A percentile compares a stretch with the other conserved stretches of the same genome.
phyloP scores from a whole-genome alignment of 2,797 vertebrate species.

The Oreonectes daqikongensis region DNA sequence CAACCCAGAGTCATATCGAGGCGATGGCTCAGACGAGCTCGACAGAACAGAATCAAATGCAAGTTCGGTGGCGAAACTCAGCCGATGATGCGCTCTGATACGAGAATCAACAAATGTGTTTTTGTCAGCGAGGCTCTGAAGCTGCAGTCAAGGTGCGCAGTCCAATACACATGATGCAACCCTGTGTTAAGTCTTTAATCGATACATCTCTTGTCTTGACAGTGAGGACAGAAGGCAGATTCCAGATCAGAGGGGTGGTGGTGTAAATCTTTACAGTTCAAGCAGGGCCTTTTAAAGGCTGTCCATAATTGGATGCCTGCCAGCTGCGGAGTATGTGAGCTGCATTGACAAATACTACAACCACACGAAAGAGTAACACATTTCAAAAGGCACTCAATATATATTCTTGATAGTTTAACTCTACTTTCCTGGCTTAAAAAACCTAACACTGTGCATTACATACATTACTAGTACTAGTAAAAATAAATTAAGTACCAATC shows the following conservation, averaged over 20 bases:
- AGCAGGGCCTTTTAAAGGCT: conserved; percentile 78
- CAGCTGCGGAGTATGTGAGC: conserved; percentile 70
- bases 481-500: background rate
- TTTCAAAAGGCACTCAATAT: conserved; percentile 5
- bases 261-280: conserved; percentile 84
- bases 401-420: background rate
- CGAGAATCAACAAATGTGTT: conserved; percentile 38
- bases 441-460: too few relatives aligned
- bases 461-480: too few relatives aligned
- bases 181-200: conserved; percentile 82
- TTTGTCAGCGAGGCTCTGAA: conserved; percentile 54
- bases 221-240: conserved; percentile 78
- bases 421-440: too few relatives aligned
- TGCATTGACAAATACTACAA: conserved; percentile 67
- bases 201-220: conserved; percentile 80
- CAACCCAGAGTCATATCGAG: background rate
- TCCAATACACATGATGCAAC: conserved; percentile 72
- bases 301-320: conserved; percentile 78
- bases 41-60: conserved; percentile 19
- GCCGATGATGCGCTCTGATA: conserved; percentile 20
- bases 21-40: background rate
- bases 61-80: conserved; percentile 11
- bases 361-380: conserved; percentile 52
- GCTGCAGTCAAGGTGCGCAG: conserved; percentile 50
- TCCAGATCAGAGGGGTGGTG: conserved; percentile 77